Conservation (phyloP, 2,113 vertebrate genomes). For the Penelope pileata region DNA sequence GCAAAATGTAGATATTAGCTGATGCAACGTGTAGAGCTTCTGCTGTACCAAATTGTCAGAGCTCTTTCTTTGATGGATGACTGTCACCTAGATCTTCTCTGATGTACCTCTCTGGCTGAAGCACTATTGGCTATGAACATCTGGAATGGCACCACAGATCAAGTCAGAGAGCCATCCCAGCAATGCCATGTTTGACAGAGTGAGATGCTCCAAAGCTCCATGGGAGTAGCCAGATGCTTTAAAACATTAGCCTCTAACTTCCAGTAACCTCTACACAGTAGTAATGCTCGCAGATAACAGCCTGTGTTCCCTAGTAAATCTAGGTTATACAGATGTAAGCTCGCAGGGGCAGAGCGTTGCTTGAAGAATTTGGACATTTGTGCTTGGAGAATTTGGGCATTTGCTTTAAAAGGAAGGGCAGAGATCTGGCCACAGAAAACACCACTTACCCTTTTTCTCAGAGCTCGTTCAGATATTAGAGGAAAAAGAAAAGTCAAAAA, state of each 20-base stretch:
- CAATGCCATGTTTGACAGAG: background rate
- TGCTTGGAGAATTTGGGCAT: background rate
- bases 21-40: background rate
- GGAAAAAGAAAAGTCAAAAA: background rate
- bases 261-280: background rate
- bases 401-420: background rate
- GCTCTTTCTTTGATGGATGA: background rate
- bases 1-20: background rate
- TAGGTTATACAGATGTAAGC: background rate
- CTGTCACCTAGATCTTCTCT: background rate
- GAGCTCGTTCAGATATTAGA: background rate
- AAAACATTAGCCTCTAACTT: background rate
- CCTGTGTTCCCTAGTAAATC: background rate
- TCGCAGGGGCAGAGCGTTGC: background rate
- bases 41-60: background rate
- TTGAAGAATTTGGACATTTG: background rate
- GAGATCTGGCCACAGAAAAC: background rate
- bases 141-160: background rate
- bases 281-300: background rate
- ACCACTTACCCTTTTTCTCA: background rate
- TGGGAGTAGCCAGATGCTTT: background rate
- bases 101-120: background rate
- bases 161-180: background rate
- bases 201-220: background rate
- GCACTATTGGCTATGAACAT: accelerated